Evolutionary conservation across 2,888 invertebrate genomes (phyloP).

Genomic region (Mythimna pallens): DNA sequence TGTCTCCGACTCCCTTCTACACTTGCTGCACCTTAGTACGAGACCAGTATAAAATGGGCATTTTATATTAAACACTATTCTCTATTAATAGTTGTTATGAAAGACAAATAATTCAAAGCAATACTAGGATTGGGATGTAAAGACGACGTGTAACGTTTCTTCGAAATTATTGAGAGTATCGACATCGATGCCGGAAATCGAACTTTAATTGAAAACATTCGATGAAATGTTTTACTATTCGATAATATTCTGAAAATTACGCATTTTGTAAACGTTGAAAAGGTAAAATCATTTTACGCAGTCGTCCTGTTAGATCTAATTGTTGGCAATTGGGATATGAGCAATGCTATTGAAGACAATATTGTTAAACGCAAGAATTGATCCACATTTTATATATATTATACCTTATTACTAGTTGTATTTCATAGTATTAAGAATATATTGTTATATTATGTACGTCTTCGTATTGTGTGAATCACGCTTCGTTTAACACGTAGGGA

Average conservation of each 20-base stretch:
- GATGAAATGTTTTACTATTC: conserved; percentile 24
- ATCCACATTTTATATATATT: conserved; percentile 85
- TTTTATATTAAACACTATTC: conserved; percentile 53
- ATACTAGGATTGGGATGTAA: conserved; percentile 71
- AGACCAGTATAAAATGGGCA: conserved; percentile 54
- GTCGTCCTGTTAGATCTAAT: conserved; percentile 68
- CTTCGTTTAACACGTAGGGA: conserved; percentile 56
- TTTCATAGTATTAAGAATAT: conserved; percentile 78
- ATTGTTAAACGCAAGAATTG: conserved; percentile 88
- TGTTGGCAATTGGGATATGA: conserved; percentile 78
- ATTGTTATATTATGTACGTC: conserved; percentile 75
- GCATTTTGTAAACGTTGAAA: conserved; percentile 52
- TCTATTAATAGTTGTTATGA: conserved; percentile 63
- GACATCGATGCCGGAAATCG: conserved; percentile 29
- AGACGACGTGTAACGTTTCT: conserved; percentile 53
- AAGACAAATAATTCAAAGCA: conserved; percentile 74
- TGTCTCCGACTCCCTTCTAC: conserved; percentile 75
- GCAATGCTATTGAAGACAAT: conserved; percentile 89
- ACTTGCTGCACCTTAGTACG: conserved; percentile 77
- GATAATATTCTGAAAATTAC: conserved; percentile 32
- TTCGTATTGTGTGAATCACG: conserved; percentile 65
- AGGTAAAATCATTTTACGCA: conserved; percentile 48
- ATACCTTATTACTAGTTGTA: conserved; percentile 78
- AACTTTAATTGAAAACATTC: conserved; percentile 23
- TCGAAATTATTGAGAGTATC: conserved; percentile 32